Base-by-base conservation (phyloP, 2,888 invertebrate genomes). In the Cetonia aurata region DNA sequence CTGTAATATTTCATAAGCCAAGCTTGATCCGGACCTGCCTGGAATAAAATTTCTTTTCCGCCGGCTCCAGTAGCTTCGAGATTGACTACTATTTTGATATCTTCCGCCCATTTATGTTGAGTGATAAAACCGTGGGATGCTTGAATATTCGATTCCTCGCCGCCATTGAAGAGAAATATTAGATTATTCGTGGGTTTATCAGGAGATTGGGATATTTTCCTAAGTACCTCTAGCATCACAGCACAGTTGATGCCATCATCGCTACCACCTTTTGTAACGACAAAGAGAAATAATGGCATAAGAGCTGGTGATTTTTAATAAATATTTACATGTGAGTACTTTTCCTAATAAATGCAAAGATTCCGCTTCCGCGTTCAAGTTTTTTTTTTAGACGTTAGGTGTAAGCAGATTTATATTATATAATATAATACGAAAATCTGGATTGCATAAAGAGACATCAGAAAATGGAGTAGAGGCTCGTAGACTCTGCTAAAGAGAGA, bases 1-100 rank as follows among this genome's bases (percentile, higher is more conserved):
- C 72, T 72, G 17, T 70, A 52, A 77, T 85, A 83, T 69, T 86
- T 85, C 76, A 94, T 84, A 0, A 94, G 83, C 85, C 93, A 89
- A 0, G 91, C 88, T 80, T 91, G 90, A 67, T 88, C 86, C 6
- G 95, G 95, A 0, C 94, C 93, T 44, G 92, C 90, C 87, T 98
- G 98, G 81, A 98, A 98, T 6, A 98, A 86, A 68, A 93, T 88
- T 77, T 97, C 95, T 70, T 95, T 91, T 0, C 97, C 98, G 41
- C 97, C 98, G 80, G 93, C 93, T 0, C 98, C 98, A 62, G 94
- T 95, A 0, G 96, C 93, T 83, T 98, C 98, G 76, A 98, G 84
- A 84, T 98, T 98, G 67, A 98, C 89, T 72, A 98, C 92, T 0
- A 93, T 91, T 57, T 89, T 88, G 17, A 94, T 88, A 73, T 92